phyloP scores from a whole-genome alignment of 2,888 invertebrate species.

The Diloba caeruleocephala region DNA sequence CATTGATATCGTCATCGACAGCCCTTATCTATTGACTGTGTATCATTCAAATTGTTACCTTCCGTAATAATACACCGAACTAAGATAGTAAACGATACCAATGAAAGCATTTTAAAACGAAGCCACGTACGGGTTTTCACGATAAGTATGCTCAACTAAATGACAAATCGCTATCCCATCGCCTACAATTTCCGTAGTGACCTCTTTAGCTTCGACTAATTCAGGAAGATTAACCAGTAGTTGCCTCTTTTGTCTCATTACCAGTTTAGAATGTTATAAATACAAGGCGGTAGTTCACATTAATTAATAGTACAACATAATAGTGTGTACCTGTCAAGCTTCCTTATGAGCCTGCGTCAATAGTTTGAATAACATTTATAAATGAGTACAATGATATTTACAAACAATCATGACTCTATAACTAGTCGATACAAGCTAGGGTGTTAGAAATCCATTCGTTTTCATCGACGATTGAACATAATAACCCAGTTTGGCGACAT shows the following conservation, averaged over 20 bases:
- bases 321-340: neutral
- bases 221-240: conserved; percentile 27
- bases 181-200: conserved; percentile 35
- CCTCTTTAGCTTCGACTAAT: conserved; percentile 22
- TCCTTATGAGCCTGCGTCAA: neutral
- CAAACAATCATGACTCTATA: conserved; percentile 21
- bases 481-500: conserved; percentile 16
- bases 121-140: conserved; percentile 10
- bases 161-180: conserved; percentile 15
- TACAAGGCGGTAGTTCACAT: no score
- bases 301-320: neutral
- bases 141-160: conserved; percentile 17
- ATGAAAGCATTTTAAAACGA: neutral
- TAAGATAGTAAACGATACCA: neutral
- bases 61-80: neutral
- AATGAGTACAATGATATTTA: conserved; percentile 24
- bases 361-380: conserved; percentile 20
- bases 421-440: neutral
- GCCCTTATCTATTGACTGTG: neutral
- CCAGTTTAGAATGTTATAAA: no score
- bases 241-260: conserved; percentile 14
- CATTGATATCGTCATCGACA: conserved; percentile 9
- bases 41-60: neutral
- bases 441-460: conserved; percentile 1
- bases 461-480: conserved; percentile 4